A percentile compares a stretch with the other conserved stretches of the same genome.
Conservation (phyloP, 2,113 vertebrate genomes). For the Limanda limanda region DNA sequence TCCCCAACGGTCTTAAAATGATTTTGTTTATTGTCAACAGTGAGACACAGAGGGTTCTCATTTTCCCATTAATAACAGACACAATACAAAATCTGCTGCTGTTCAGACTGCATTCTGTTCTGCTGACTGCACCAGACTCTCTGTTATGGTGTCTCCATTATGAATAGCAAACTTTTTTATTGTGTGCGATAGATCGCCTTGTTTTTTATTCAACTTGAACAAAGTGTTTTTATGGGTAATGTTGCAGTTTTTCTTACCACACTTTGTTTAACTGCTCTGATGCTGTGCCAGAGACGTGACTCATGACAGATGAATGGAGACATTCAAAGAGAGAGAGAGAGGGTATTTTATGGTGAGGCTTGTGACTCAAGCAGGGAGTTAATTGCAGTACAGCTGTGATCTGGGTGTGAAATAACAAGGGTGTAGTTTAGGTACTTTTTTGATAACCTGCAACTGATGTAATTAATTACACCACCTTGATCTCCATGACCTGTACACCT, state of each 20-base stretch:
- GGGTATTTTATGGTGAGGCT: too few species aligned
- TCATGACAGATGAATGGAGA: too few species aligned
- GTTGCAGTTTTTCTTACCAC: background rate
- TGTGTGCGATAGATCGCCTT: background rate
- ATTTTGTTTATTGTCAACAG: background rate
- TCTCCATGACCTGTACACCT: too few species aligned
- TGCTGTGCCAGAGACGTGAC: too few species aligned
- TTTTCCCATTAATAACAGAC: background rate
- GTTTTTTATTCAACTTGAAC: conserved; percentile 3
- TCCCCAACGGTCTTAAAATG: background rate
- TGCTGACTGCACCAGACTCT: background rate
- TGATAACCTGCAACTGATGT: too few species aligned
- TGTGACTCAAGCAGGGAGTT: too few species aligned
- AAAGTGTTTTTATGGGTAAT: background rate
- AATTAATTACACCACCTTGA: too few species aligned
- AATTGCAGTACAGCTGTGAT: too few species aligned
- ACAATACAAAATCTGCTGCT: background rate
- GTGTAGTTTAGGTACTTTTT: too few species aligned
- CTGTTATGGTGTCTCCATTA: too few species aligned
- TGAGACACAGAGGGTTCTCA: background rate
- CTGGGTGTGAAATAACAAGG: too few species aligned
- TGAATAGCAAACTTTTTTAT: background rate
- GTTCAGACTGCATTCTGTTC: background rate
- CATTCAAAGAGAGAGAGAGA: too few species aligned
- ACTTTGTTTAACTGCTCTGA: background rate